Evolutionary conservation across 2,797 vertebrate genomes (phyloP), one percentile per base, ranked within the genome.

Genomic region (Dendrocincla fuliginosa): DNA sequence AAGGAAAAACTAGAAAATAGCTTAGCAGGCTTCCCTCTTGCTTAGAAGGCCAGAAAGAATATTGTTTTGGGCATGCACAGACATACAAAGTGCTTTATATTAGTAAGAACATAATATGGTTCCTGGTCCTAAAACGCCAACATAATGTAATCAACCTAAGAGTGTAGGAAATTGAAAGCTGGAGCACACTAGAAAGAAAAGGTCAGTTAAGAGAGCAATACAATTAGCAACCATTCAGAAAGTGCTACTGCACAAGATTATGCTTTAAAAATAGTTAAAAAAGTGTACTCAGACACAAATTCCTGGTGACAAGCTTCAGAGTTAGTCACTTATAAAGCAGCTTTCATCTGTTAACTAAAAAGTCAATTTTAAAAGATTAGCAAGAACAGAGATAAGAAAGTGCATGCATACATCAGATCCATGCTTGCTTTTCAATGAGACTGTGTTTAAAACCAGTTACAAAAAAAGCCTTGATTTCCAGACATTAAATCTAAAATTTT

Each of bases 221-320:
- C 79, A 93, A 95, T 91, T 83, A 92, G 60, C n/a, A 89, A 53
- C 19, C 46, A 93, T 88, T 93, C 69, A 95, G 56, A 68, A 91
- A 92, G 50, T 50, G 65, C 64, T 68, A 65, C 61, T 65, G 61
- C 57, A 92, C 37, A 89, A 65, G 61, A 75, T 3, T 81, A 42
- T 35, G 30, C 37, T 71, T 95, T 77, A 57, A 80, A 91, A 87
- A 83, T 3, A 80, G 37, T 81, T 92, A 86, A 92, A 88, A 94
- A 89, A 85, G 89, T 35, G 11, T 80, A 67, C 23, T 77, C 0
- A 0, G 82, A 89, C 41, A 79, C 44, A 85, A 81, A 87, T 61
- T 74, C 71, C 84, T 81, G 60, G 69, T 64, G 69, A 71, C 46
- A 92, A 89, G 64, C 49, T 89, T 94, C 61, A 79, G 39, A 92